A percentile compares a stretch with the other conserved stretches of the same genome.
Evolutionary conservation across 2,797 vertebrate genomes (phyloP).

Genomic region (Alcedo atthis): DNA sequence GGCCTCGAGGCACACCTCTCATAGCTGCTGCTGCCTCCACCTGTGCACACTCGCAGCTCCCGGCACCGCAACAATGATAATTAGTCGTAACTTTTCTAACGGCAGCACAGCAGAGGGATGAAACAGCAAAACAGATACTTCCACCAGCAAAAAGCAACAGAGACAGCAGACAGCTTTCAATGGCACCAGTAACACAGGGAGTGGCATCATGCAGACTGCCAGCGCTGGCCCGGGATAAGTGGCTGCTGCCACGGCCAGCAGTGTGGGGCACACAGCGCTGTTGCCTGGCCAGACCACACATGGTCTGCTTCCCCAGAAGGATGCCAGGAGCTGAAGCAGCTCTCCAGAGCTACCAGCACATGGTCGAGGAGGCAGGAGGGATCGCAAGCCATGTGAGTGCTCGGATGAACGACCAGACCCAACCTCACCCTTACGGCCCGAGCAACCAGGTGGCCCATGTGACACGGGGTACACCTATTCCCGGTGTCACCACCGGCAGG

Average conservation of each 20-base stretch:
- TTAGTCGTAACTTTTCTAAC: background rate
- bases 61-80: fast-evolving
- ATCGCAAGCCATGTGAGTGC: fast-evolving
- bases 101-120: fast-evolving
- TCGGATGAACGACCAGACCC: fast-evolving
- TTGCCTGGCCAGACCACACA: fast-evolving
- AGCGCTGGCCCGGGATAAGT: fast-evolving
- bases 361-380: fast-evolving
- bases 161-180: background rate
- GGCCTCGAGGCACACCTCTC: fast-evolving
- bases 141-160: background rate
- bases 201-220: fast-evolving
- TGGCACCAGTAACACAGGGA: fast-evolving
- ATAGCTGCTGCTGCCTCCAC: background rate
- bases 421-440: fast-evolving
- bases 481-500: fast-evolving
- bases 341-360: fast-evolving
- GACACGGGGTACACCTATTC: fast-evolving
- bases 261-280: fast-evolving
- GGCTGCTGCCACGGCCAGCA: fast-evolving
- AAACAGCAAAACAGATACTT: background rate
- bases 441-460: fast-evolving
- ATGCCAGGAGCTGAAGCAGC: fast-evolving
- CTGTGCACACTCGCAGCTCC: fast-evolving
- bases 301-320: fast-evolving